Evolutionary conservation across 2,797 vertebrate species (phyloP), one percentile per base, ranked within the genome.

Genomic region (Cynopterus sphinx): DNA sequence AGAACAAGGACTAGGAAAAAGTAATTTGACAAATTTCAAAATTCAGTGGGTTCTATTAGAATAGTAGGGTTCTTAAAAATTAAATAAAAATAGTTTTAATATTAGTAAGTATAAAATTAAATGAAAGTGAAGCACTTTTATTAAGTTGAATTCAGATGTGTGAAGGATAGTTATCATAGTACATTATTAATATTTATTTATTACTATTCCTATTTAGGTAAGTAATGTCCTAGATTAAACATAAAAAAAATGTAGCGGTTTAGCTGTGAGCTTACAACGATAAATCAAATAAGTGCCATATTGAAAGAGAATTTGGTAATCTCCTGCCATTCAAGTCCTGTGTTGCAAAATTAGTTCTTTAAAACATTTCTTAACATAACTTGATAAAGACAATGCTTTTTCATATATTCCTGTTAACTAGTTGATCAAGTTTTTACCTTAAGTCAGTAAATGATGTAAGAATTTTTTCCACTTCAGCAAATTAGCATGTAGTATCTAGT

Each of bases 121-220:
- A n/a, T 68, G 22, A 88, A 94, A 89, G n/a, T 83, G 33, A 86
- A 83, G 59, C 39, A 36, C 6, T 90, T 81, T 75, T 73, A 68
- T 49, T 71, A 67, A 95, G n/a, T 83, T 85, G 36, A n/a, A 83
- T 75, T 93, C 21, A 82, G 33, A 94, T 39, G 13, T 67, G 26
- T 96, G 3, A 55, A 81, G 31, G n/a, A 51, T 92, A 61, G 87
- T 90, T 89, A n/a, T 49, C n/a, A 43, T 46, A 96, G 55, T 7
- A 59, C 26, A 51, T 81, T 75, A 51, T 68, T 88, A 65, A 31
- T 95, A 74, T 36, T 90, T 94, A 11, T 61, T 94, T 67, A 59
- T 84, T 53, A 78, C 12, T 79, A 12, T 71, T 94, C 8, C 31
- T 88, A 6, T 77, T 93, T 71, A 61, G 41, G 15, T 90, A 90